Base-by-base conservation (phyloP, 2,888 invertebrate genomes). In the Cephus nigrinus region DNA sequence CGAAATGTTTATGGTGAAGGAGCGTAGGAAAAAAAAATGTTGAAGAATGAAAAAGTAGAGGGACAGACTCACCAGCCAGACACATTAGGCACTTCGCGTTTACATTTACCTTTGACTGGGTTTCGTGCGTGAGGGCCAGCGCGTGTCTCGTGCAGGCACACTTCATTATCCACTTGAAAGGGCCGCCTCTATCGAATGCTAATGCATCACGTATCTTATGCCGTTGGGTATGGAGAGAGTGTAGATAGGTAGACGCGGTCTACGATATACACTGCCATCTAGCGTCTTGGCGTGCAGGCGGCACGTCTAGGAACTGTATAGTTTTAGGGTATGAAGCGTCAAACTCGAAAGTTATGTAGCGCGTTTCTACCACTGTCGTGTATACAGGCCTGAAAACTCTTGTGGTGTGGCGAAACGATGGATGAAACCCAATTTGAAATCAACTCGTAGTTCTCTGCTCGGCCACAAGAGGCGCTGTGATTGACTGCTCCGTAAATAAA, bases 1-100 rank as follows among this genome's bases (percentile, higher is more conserved):
- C 78, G 32, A 77, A 76, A 71, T 71, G 71, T 31, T 32, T 31
- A 71, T 34, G 74, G 75, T 9, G 68, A 55, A 69, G 76, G 33
- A 23, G 78, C 4, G 35, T 55, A 4, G 33, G 69, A 68, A 40
- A 35, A 68, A 33, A 78, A 73, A 75, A 69, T 40, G 73, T 69
- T 31, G 36, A 68, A 73, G 75, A 77, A 77, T 73, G 75, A 77
- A 71, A 73, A 73, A 71, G 76, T 69, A 71, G 75, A 79, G 78
- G 81, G 77, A 32, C 69, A 71, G 71, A 71, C 31, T 31, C 12
- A 32, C 71, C 31, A 32, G 32, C 32, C 71, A 31, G 71, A 83
- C 80, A 78, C 84, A 82, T 85, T 83, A 81, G 83, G 79, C 77
- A 80, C 76, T 75, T 79, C 74, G 77, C 81, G 78, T 82, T 85